Percentiles rank a stretch among this genome's conserved stretches.
These are phyloP conservation scores for Drosophila subsilvestris DNA, from an alignment of 2,888 invertebrate species.

Conservation along the genomic window DNA sequence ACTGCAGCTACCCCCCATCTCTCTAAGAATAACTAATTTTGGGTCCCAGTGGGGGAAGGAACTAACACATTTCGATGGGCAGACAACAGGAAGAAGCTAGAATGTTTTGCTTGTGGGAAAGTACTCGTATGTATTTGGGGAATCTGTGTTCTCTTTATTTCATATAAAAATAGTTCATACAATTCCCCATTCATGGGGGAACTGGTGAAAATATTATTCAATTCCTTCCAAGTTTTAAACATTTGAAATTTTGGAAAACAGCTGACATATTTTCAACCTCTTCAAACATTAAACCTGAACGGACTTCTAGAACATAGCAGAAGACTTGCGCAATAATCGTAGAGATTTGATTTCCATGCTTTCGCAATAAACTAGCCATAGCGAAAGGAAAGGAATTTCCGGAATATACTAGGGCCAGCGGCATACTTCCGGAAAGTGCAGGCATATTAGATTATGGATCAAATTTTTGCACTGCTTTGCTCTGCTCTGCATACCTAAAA, in stretches of 20 bases:
- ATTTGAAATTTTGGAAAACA: too few species aligned
- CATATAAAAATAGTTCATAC: not conserved
- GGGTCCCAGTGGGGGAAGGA: not conserved
- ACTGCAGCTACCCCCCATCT: not conserved
- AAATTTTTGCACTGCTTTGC: not conserved
- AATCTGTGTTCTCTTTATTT: not conserved
- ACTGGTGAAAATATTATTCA: too few species aligned
- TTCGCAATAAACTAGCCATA: not conserved
- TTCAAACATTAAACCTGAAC: too few species aligned
- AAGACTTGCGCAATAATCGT: not conserved
- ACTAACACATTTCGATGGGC: not conserved
- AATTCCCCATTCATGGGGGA: not conserved
- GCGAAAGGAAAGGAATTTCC: not conserved
- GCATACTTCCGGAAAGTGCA: not conserved
- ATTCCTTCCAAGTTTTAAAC: too few species aligned
- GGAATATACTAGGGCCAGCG: not conserved
- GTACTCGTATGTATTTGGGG: not conserved
- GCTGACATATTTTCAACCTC: too few species aligned
- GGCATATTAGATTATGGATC: not conserved
- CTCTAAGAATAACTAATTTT: not conserved
- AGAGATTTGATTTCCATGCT: not conserved
- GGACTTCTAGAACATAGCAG: too few species aligned
- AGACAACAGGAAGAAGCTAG: not conserved
- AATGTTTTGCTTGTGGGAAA: not conserved
- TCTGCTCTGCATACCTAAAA: not conserved